These are phyloP conservation scores for Melitaea cinxia DNA, from an alignment of 1,140 invertebrate genomes.

Conservation along the genomic window DNA sequence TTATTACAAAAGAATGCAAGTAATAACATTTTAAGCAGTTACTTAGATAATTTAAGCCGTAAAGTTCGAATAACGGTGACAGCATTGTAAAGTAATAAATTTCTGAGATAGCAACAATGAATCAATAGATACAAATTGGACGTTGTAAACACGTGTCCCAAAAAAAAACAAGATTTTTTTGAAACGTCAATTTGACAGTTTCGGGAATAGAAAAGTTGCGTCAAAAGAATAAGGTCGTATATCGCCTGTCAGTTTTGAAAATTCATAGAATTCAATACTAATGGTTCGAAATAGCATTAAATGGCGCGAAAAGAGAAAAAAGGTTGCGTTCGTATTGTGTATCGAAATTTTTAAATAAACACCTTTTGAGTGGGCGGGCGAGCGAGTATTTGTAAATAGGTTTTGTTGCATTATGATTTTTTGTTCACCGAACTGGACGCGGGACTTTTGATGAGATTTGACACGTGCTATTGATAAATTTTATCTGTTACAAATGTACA, in stretches of 20 bases:
- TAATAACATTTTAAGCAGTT: not conserved
- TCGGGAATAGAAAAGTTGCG: conserved; percentile 19
- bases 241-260: conserved; percentile 21
- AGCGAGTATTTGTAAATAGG: conserved; percentile 78
- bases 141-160: conserved; percentile 67
- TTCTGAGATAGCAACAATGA: conserved; percentile 52
- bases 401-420: conserved; percentile 68
- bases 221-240: conserved; percentile 34
- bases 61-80: conserved; percentile 35
- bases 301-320: conserved; percentile 75
- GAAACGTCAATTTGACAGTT: conserved; percentile 32
- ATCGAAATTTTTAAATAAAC: conserved; percentile 78
- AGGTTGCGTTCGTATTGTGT: conserved; percentile 72
- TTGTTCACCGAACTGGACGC: conserved; percentile 46
- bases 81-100: conserved; percentile 64
- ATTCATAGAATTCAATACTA: conserved; percentile 50
- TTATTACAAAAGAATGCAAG: not conserved
- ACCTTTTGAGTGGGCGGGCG: conserved; percentile 79
- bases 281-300: conserved; percentile 75
- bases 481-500: not conserved
- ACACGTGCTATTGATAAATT: conserved; percentile 52
- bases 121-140: conserved; percentile 74
- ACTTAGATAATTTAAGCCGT: conserved; percentile 4
- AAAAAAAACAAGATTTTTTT: conserved; percentile 31
- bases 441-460: conserved; percentile 48